These are phyloP conservation scores for Metalampra italica DNA, from an alignment of 2,888 invertebrate species.

Conservation along the genomic window DNA sequence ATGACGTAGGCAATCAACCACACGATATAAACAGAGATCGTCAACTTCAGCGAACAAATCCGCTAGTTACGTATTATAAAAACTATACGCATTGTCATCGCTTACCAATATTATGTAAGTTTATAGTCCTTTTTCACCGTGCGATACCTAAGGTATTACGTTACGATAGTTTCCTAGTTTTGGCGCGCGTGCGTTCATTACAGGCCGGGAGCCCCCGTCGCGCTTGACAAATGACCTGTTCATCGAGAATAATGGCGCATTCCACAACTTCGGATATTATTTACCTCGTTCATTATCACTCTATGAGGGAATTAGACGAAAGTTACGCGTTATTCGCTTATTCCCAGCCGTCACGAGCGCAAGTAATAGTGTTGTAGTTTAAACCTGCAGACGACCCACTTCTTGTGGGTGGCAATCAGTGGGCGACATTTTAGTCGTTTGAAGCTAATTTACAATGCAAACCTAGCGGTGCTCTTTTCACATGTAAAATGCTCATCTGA, in stretches of 20 bases:
- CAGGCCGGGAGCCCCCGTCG: conserved; percentile 29
- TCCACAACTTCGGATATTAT: conserved; percentile 44
- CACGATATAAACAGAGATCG: no score
- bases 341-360: background rate
- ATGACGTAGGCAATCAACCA: no score
- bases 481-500: no score
- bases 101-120: no score
- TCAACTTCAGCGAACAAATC: no score
- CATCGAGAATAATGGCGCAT: conserved; percentile 60
- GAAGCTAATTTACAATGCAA: no score
- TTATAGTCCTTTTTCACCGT: background rate
- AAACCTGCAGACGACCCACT: background rate
- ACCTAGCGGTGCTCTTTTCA: no score
- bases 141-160: conserved; percentile 3
- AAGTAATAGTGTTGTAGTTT: background rate
- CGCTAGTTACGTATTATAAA: no score
- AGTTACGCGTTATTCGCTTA: conserved; percentile 5
- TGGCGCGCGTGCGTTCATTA: conserved; percentile 47
- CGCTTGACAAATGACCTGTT: conserved; percentile 55
- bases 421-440: no score
- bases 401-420: no score
- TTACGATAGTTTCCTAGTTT: conserved; percentile 20
- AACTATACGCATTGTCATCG: no score
- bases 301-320: conserved; percentile 17
- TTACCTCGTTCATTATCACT: conserved; percentile 34